These are phyloP conservation scores for Atta colombica DNA, from an alignment of 1,140 invertebrate species.

Conservation along the genomic window DNA sequence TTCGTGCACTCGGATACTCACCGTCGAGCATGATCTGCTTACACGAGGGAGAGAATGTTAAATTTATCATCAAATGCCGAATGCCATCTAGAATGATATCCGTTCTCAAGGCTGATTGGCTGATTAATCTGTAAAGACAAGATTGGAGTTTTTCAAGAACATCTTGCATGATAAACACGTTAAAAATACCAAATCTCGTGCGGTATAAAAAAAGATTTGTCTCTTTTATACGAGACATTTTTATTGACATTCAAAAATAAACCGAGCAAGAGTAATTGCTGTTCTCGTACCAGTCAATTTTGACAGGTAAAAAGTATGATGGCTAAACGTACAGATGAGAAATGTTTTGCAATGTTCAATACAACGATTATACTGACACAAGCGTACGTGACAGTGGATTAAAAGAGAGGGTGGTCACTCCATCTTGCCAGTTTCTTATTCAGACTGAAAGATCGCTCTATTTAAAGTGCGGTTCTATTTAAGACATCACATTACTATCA, in stretches of 20 bases:
- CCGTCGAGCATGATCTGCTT: conserved; percentile 60
- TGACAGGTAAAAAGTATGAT: neutral
- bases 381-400: neutral
- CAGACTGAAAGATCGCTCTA: neutral
- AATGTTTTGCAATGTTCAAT: neutral
- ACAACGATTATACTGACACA: neutral
- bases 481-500: conserved; percentile 15
- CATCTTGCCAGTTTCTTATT: neutral
- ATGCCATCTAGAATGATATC: neutral
- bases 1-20: conserved; percentile 28
- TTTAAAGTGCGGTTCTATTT: conserved; percentile 46
- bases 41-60: conserved; percentile 63
- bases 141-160: neutral
- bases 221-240: neutral
- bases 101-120: neutral
- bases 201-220: neutral
- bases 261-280: neutral
- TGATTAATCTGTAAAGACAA: neutral
- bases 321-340: neutral
- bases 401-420: neutral
- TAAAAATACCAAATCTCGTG: neutral
- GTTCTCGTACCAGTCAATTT: neutral
- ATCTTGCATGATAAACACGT: neutral
- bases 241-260: neutral
- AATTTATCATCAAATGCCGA: conserved; percentile 60